Conservation (phyloP, 2,113 vertebrate genomes). For the Halcyon senegalensis region DNA sequence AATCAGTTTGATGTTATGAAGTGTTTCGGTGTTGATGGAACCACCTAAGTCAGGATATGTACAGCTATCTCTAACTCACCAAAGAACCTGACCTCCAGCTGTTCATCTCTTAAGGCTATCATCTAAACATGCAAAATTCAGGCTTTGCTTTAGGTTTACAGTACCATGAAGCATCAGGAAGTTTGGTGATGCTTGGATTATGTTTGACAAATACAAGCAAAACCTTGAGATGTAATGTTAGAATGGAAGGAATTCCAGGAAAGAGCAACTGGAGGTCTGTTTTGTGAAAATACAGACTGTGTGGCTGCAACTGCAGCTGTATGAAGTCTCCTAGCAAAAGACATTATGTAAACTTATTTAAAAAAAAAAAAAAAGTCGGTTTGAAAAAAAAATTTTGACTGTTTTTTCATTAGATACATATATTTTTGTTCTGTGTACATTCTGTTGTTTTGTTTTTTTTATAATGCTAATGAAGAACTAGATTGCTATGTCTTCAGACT, state of each 20-base stretch:
- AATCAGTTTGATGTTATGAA: background rate
- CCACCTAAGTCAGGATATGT: background rate
- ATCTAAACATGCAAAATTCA: background rate
- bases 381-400: background rate
- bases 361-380: background rate
- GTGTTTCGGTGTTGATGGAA: background rate
- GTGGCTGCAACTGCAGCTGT: background rate
- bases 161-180: background rate
- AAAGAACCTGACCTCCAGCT: background rate
- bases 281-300: background rate
- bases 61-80: background rate
- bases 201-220: background rate
- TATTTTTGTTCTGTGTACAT: background rate
- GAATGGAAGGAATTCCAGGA: background rate
- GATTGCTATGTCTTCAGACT: background rate
- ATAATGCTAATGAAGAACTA: constrained; percentile 16
- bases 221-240: background rate
- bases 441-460: background rate
- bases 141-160: background rate
- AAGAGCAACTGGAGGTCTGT: background rate
- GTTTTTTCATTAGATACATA: background rate
- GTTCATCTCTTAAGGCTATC: fast-evolving
- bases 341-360: background rate
- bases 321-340: background rate
- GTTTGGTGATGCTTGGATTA: background rate